Evolutionary conservation across 2,797 vertebrate genomes (phyloP).

Genomic region (Leptoclinus maculatus): DNA sequence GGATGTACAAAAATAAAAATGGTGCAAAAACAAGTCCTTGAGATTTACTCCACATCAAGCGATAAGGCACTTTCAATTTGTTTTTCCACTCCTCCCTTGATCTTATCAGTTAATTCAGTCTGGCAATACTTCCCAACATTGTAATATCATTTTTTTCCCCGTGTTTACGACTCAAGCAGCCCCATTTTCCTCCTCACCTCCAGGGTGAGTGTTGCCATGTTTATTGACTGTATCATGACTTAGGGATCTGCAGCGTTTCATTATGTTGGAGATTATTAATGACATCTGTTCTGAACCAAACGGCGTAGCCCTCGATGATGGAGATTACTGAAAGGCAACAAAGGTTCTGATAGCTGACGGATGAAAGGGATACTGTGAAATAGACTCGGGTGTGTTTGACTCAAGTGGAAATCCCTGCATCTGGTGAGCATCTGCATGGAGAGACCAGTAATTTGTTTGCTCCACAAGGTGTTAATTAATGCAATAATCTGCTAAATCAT

Average conservation of each 20-base stretch:
- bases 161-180: conserved; percentile 37
- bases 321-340: conserved; percentile 49
- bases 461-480: conserved; percentile 36
- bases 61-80: conserved; percentile 66
- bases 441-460: conserved; percentile 14
- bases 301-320: conserved; percentile 43
- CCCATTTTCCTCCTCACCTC: conserved; percentile 52
- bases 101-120: conserved; percentile 72
- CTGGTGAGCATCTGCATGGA: conserved; percentile 64
- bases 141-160: conserved; percentile 44
- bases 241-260: conserved; percentile 65
- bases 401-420: conserved; percentile 59
- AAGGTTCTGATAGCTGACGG: conserved; percentile 47
- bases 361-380: conserved; percentile 65
- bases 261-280: conserved; percentile 77
- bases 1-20: conserved; percentile 27
- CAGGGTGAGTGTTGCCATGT: conserved; percentile 49
- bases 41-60: conserved; percentile 36
- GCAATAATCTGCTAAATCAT: conserved; percentile 15
- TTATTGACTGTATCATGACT: conserved; percentile 70
- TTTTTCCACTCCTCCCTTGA: conserved; percentile 47
- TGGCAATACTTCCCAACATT: conserved; percentile 54
- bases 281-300: conserved; percentile 70
- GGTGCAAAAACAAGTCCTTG: conserved; percentile 41
- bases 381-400: conserved; percentile 42